Base-by-base conservation (phyloP, 2,888 invertebrate genomes). In the Pachymerium ferrugineum region DNA sequence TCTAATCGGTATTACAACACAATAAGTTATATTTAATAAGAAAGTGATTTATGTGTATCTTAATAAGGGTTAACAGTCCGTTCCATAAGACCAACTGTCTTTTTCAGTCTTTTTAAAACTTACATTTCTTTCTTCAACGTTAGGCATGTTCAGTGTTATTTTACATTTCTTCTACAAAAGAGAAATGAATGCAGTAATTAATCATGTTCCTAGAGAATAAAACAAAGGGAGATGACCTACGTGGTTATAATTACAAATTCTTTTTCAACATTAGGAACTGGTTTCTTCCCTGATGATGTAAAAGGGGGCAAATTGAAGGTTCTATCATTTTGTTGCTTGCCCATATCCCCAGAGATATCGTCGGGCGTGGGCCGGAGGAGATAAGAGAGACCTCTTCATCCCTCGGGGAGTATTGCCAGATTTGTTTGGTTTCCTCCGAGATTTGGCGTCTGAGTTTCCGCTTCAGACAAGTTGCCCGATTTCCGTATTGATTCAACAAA, bases 331-430 rank as follows among this genome's bases (percentile, higher is more conserved):
- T 47, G 19, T 47, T 47, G 47, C 16, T 47, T 16, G 47, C 22
- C 47, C 47, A n/a, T 47, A 47, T 47, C 47, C 47, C 47, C 16
- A 3, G 47, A 47, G 47, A 47, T 47, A 47, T 47, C 47, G 19
- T 3, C 47, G 47, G 47, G 47, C 47, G 47, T 47, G 47, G 47
- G 47, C 47, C 47, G 47, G 22, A 16, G 47, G 47, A 47, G 47
- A 47, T 47, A 47, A 47, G 47, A 47, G 47, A 47, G 47, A 47
- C 47, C 47, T 47, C 47, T 47, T 47, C 47, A 47, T 47, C 47
- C 47, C 47, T 47, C 19, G 47, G 4, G 16, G 16, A 47, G 47
- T 47, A 47, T 47, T 47, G 47, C 47, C 47, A 47, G 47, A 47
- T 47, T 47, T 47, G 47, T 47, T 47, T 47, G 16, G 47, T 47